Evolutionary conservation across 2,888 invertebrate species (phyloP), one percentile per base, ranked within the genome.

Genomic region (Chironomus tentans): DNA sequence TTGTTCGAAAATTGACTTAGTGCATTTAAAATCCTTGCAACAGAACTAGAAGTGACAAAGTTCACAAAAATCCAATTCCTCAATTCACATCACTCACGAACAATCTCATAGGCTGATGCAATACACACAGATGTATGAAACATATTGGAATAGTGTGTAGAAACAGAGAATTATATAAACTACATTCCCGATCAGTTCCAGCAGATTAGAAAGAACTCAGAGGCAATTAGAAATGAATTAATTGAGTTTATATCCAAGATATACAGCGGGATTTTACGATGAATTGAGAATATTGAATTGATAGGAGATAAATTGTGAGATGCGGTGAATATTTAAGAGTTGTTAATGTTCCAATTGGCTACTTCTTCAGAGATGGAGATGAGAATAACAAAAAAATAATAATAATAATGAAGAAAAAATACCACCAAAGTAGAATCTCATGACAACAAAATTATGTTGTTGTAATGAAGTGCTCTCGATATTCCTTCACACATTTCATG

Each of bases 191-290:
- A 71, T 71, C 71, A 22, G 71, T 71, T 71, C 71, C 71, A 71
- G 24, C 15, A 50, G 71, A 71, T 71, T 71, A 71, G 71, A 50
- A 18, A 7, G 71, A 18, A 38, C 38, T 38, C 38, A 13, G 70
- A 71, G 47, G 71, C 71, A 71, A 71, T 71, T 71, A 71, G 71
- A 71, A 71, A 56, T 71, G 71, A 71, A 71, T 71, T 71, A 71
- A 71, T 71, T 71, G 71, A 71, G 56, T 71, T 71, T 71, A 71
- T 71, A 68, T 68, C 46, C 48, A 48, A 70, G 50, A 70, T 46
- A 47, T n/a, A 47, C 12, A 50, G 47, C 70, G 21, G 38, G 38
- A 38, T 38, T 38, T 38, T 38, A 56, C 28, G 71, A 65, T 65
- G 21, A 65, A 56, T 56, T 56, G 56, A 56, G 18, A 56, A 56